These are phyloP conservation scores for Brachypodius melanocephalos DNA, from an alignment of 2,113 vertebrate species.

Conservation along the genomic window DNA sequence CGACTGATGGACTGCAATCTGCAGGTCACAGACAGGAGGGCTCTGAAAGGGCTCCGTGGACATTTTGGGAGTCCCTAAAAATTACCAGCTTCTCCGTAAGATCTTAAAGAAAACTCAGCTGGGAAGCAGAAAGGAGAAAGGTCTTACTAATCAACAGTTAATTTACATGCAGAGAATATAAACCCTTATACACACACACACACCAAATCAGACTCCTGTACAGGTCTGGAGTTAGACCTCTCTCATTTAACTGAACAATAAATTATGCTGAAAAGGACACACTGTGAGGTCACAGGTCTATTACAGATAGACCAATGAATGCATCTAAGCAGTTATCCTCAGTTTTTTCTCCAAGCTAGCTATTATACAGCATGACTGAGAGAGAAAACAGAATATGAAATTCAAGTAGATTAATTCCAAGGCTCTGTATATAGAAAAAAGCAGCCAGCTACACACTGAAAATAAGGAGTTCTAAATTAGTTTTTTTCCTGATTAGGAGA, in stretches of 20 bases:
- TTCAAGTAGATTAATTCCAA: neutral
- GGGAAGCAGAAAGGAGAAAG: neutral
- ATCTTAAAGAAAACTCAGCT: neutral
- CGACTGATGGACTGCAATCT: neutral
- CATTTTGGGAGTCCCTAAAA: neutral
- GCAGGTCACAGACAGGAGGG: neutral
- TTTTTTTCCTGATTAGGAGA: neutral
- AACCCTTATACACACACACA: rapidly evolving
- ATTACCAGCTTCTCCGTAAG: neutral
- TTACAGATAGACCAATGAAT: neutral
- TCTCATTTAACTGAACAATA: neutral
- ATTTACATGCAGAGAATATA: neutral
- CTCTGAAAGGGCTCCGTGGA: neutral
- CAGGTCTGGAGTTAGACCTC: neutral
- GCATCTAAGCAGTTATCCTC: neutral
- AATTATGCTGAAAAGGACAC: neutral
- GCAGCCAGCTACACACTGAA: neutral
- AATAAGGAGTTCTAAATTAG: neutral
- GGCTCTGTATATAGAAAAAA: neutral
- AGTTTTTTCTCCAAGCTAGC: neutral
- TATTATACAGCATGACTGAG: neutral
- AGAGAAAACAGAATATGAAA: neutral
- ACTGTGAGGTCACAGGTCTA: neutral
- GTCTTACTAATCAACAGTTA: neutral
- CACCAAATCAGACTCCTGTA: neutral